Percentiles rank a stretch among this genome's conserved stretches.
These are phyloP conservation scores for Mizuhopecten yessoensis DNA, from an alignment of 1,140 invertebrate genomes.

Conservation along the genomic window DNA sequence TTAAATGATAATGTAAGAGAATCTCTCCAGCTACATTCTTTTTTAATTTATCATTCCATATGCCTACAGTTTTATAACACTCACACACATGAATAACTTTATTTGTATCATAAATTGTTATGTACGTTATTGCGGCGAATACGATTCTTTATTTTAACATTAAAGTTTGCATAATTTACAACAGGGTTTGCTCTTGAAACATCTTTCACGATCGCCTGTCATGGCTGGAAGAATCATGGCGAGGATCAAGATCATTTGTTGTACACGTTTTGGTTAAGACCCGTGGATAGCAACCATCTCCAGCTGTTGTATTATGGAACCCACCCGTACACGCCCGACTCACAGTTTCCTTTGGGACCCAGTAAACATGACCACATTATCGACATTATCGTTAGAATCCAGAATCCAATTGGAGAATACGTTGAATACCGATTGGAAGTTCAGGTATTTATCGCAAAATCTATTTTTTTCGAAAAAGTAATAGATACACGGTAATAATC, in stretches of 20 bases:
- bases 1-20: no score
- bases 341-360: constrained; percentile 70
- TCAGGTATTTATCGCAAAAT: no score
- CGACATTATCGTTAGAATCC: constrained; percentile 71
- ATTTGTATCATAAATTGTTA: no score
- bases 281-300: constrained; percentile 57
- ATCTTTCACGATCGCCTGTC: constrained; percentile 69
- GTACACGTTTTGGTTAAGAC: constrained; percentile 72
- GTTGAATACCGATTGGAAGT: constrained; percentile 67
- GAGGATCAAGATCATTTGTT: constrained; percentile 72
- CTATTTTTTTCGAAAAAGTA: no score
- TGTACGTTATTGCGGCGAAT: no score
- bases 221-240: constrained; percentile 73
- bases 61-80: no score
- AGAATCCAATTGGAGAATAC: constrained; percentile 75
- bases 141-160: not conserved
- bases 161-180: no score
- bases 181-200: constrained; percentile 72
- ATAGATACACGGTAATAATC: no score
- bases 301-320: constrained; percentile 76
- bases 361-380: constrained; percentile 63
- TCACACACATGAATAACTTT: no score
- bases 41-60: no score
- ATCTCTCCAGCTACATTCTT: no score
- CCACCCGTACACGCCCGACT: constrained; percentile 71